Conservation (phyloP, 2,888 invertebrate genomes). For the Caenorhabditis japonica region DNA sequence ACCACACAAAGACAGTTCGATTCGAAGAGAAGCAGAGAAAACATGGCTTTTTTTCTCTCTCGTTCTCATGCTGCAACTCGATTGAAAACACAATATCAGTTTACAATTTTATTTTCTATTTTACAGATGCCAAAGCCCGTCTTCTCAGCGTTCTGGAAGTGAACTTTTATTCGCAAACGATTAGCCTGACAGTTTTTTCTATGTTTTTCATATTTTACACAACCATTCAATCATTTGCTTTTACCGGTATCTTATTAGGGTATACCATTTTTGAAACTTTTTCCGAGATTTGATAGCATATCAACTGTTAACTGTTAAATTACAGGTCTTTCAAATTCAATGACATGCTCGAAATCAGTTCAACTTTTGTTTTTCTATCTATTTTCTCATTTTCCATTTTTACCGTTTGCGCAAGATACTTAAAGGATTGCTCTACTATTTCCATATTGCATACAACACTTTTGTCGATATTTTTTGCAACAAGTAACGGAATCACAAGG, state of each 20-base stretch:
- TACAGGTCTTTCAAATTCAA: conserved; percentile 37
- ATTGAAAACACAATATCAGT: no score
- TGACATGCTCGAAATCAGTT: conserved; percentile 19
- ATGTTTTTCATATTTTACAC: conserved; percentile 17
- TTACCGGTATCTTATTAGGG: conserved; percentile 35
- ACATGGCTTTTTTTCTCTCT: no score
- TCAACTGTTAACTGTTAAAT: no score
- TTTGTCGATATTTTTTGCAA: conserved; percentile 18
- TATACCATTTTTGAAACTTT: not conserved
- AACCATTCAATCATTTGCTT: conserved; percentile 17
- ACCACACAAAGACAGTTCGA: no score
- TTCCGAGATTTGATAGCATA: not conserved
- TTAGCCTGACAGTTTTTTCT: conserved; percentile 9
- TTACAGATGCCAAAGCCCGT: conserved; percentile 36
- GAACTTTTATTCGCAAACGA: conserved; percentile 23
- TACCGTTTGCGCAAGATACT: conserved; percentile 32
- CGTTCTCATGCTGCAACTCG: no score
- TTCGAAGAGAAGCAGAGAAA: no score
- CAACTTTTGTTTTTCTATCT: conserved; percentile 17
- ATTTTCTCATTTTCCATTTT: conserved; percentile 36
- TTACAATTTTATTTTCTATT: not conserved
- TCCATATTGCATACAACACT: conserved; percentile 13
- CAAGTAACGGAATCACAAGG: conserved; percentile 36
- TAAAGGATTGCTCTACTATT: conserved; percentile 36
- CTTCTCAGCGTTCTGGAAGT: conserved; percentile 28